Evolutionary conservation across 1,140 invertebrate genomes (phyloP), one percentile per base, ranked within the genome.

Genomic region (Teleopsis dalmanni): DNA sequence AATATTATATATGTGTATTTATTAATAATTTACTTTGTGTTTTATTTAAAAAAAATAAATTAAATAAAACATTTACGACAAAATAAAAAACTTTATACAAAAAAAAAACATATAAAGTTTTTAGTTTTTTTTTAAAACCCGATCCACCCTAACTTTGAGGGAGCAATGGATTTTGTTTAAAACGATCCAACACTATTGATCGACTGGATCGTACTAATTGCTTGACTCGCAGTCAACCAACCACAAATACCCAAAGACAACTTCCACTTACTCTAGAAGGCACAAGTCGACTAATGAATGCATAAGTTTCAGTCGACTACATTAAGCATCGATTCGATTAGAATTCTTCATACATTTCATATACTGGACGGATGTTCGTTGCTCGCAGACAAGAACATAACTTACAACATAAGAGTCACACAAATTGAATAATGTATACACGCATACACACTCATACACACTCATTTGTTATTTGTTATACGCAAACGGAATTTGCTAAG

Each of bases 251-350:
- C 25, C 40, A 42, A 25, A 42, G 7, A 42, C 5, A 53, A 29
- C 51, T 50, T 41, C 65, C 59, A 67, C 64, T 68, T 65, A 68
- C 65, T 68, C 57, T 57, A 59, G 62, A 59, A 65, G 65, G 64
- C 65, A 60, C 55, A 62, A 67, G 55, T 61, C 62, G 59, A 68
- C 65, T 68, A 67, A 67, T 63, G 67, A 67, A 67, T 67, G 56
- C 67, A 67, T 64, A 67, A 66, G 55, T 62, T 67, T 57, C 57
- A 64, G 53, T 48, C 55, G 62, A 53, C 59, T 54, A 54, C 60
- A 63, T n/a, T n/a, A 63, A 46, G 27, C 33, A 40, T 33, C 47
- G n/a, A n/a, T n/a, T n/a, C n/a, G n/a, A n/a, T n/a, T n/a, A n/a
- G n/a, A n/a, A n/a, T n/a, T n/a, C n/a, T n/a, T n/a, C n/a, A n/a